phyloP scores from a whole-genome alignment of 2,797 vertebrate species.

The Smutsia temminckii region DNA sequence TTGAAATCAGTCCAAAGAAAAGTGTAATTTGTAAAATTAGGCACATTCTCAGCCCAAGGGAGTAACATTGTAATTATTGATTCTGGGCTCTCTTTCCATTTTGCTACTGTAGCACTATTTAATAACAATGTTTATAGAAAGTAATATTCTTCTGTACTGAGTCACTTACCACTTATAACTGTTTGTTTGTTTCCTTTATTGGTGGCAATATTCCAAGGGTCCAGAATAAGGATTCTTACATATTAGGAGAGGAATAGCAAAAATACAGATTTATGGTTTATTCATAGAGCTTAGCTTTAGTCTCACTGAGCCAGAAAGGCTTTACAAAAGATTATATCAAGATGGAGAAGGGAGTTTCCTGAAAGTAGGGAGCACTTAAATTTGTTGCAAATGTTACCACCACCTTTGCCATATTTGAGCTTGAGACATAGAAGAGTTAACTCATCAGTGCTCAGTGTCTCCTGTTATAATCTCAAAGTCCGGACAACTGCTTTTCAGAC shows the following conservation, averaged over 20 bases:
- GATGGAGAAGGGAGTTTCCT: not conserved
- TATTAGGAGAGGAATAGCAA: not conserved
- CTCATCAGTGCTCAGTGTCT: not conserved
- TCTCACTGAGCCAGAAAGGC: not conserved
- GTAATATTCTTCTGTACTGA: not conserved
- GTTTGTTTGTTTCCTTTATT: not conserved
- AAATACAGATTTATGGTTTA: not conserved
- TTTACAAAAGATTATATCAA: not conserved
- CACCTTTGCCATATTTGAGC: constrained; percentile 21
- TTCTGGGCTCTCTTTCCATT: not conserved
- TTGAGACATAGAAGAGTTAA: not conserved
- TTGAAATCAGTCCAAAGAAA: not conserved
- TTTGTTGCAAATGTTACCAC: not conserved
- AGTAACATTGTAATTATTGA: not conserved
- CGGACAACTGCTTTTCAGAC: not conserved
- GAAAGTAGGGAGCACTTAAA: not conserved
- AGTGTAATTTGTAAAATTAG: not conserved
- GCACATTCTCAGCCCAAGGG: not conserved
- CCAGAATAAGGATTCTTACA: not conserved
- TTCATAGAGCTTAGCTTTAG: not conserved
- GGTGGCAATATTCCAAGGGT: not conserved
- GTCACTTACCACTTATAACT: constrained; percentile 1
- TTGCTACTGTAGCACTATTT: not conserved
- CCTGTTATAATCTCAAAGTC: not conserved
- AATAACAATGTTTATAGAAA: constrained; percentile 8